Percentiles rank a stretch among this genome's conserved stretches.
Conservation (phyloP, 2,797 vertebrate species). For the Semaprochilodus insignis region DNA sequence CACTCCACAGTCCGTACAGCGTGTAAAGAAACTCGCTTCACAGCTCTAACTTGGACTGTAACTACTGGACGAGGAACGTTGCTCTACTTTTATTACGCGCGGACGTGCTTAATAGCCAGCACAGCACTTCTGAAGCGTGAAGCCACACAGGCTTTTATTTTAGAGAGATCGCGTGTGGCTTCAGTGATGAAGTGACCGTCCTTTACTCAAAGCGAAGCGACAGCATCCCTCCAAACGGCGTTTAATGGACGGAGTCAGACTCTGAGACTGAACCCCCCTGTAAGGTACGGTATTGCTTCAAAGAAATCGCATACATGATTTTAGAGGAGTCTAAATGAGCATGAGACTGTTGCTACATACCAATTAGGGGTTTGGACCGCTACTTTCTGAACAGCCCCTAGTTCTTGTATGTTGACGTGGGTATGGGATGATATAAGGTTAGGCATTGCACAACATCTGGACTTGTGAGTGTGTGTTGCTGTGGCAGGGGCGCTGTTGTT, state of each 20-base stretch:
- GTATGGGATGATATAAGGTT: neutral
- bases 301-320: too few species aligned
- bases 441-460: neutral
- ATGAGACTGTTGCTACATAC: neutral
- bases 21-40: conserved; percentile 28
- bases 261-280: conserved; percentile 41
- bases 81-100: conserved; percentile 1
- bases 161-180: neutral
- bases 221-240: conserved; percentile 30
- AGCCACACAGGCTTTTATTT: neutral
- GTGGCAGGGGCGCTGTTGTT: conserved; percentile 15
- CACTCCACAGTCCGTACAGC: neutral
- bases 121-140: neutral
- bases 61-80: neutral
- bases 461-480: neutral
- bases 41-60: conserved; percentile 37
- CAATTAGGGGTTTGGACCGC: neutral
- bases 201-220: conserved; percentile 4
- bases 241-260: conserved; percentile 39
- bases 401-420: neutral
- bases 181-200: conserved; percentile 38
- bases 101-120: neutral
- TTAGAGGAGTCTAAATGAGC: neutral
- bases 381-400: neutral
- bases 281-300: conserved; percentile 43